A percentile compares a stretch with the other conserved stretches of the same genome.
Conservation (phyloP, 2,888 invertebrate species). For the Argyra leucocephala region DNA sequence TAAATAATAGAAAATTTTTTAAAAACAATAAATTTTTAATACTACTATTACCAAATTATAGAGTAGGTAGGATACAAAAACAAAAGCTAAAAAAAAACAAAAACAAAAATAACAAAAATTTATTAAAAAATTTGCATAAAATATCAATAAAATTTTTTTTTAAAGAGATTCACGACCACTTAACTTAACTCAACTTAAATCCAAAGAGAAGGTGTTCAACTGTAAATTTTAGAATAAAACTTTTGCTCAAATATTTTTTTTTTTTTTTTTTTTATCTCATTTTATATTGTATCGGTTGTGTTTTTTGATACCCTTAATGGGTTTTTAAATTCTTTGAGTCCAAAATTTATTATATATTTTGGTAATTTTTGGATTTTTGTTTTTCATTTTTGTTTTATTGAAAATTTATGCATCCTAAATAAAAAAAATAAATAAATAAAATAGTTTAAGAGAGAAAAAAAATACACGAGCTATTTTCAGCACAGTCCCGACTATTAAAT, state of each 20-base stretch:
- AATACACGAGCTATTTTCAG: background rate
- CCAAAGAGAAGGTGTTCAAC: too few species aligned
- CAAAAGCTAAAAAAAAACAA: background rate
- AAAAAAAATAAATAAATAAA: background rate
- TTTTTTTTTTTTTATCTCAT: background rate
- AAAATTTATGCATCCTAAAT: background rate
- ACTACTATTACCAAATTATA: background rate
- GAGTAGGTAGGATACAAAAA: background rate
- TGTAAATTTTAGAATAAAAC: background rate
- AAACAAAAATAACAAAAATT: background rate
- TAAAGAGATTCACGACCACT: background rate
- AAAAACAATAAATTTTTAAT: background rate
- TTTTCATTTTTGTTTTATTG: background rate
- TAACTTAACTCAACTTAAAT: too few species aligned
- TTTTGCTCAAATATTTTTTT: background rate
- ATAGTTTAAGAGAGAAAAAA: background rate
- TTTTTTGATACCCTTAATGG: background rate
- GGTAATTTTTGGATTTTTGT: background rate
- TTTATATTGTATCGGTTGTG: background rate
- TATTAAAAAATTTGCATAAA: slow-evolving; percentile 3
- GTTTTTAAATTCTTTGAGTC: background rate
- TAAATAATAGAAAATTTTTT: background rate
- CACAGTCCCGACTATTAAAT: background rate
- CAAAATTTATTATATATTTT: background rate
- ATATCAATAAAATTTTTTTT: background rate